Percentiles rank a stretch among this genome's conserved stretches.
These are phyloP conservation scores for Aphis craccivora DNA, from an alignment of 1,140 invertebrate genomes.

Conservation along the genomic window DNA sequence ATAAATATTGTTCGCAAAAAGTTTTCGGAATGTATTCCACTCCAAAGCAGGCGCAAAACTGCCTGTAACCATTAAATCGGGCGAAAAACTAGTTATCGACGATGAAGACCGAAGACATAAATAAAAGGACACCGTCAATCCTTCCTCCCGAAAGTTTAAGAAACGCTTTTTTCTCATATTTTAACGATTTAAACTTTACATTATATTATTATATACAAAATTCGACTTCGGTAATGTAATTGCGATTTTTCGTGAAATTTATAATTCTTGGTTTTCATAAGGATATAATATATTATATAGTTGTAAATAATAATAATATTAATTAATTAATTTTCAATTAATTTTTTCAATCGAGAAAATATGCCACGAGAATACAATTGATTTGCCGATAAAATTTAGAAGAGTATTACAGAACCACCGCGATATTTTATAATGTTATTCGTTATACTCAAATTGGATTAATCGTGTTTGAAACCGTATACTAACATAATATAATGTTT, in stretches of 20 bases:
- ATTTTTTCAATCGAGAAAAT: background rate
- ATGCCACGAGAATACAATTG: background rate
- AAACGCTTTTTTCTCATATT: background rate
- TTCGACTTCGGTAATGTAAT: background rate
- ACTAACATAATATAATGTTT: background rate
- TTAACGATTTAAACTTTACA: background rate
- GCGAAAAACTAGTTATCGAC: background rate
- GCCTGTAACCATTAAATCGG: no score
- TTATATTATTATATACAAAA: background rate
- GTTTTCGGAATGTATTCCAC: background rate
- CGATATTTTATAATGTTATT: conserved; percentile 12
- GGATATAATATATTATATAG: background rate
- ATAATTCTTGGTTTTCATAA: background rate
- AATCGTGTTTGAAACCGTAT: conserved; percentile 26
- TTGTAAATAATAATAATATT: background rate
- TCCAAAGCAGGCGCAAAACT: no score
- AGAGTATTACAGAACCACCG: background rate
- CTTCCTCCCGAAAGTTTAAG: background rate
- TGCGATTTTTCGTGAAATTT: background rate
- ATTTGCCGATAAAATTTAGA: background rate
- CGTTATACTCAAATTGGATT: conserved; percentile 37
- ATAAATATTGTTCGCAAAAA: background rate
- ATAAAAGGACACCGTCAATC: background rate
- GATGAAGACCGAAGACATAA: background rate
- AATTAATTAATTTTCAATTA: background rate